A percentile compares a stretch with the other conserved stretches of the same genome.
phyloP scores from a whole-genome alignment of 2,113 vertebrate species.

The Pavo muticus region DNA sequence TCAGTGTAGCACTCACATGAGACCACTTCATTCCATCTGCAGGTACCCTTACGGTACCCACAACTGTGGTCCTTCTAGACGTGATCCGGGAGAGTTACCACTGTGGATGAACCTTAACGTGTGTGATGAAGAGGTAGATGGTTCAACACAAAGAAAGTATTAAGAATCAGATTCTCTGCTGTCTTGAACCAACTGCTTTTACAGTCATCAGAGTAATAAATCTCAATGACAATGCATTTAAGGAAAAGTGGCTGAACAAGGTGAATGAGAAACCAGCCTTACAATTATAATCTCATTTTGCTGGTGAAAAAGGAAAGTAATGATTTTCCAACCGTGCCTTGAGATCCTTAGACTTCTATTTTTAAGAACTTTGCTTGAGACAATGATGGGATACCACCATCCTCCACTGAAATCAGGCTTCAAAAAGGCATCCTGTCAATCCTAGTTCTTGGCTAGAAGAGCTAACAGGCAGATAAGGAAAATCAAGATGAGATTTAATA shows the following conservation, averaged over 20 bases:
- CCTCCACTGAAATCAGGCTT: neutral
- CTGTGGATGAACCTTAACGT: neutral
- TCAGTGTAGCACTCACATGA: constrained; percentile 19
- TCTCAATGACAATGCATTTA: neutral
- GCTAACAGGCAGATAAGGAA: neutral
- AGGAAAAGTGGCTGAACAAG: neutral
- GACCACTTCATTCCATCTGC: constrained; percentile 25
- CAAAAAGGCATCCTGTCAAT: neutral
- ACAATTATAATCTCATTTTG: neutral
- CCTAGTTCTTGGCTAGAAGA: neutral
- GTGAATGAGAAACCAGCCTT: neutral
- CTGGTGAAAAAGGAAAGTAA: neutral
- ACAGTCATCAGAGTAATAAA: neutral
- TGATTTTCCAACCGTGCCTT: neutral
- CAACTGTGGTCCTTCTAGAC: neutral
- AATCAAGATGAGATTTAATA: neutral
- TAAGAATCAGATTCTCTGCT: neutral
- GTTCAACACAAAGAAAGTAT: neutral
- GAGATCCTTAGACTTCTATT: neutral
- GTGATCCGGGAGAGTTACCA: neutral
- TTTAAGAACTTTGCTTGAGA: neutral
- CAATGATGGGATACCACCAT: neutral
- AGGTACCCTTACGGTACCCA: neutral
- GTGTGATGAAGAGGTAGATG: neutral
- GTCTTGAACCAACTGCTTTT: neutral